Conservation (phyloP, 2,797 vertebrate genomes). For the Alectoris magna region DNA sequence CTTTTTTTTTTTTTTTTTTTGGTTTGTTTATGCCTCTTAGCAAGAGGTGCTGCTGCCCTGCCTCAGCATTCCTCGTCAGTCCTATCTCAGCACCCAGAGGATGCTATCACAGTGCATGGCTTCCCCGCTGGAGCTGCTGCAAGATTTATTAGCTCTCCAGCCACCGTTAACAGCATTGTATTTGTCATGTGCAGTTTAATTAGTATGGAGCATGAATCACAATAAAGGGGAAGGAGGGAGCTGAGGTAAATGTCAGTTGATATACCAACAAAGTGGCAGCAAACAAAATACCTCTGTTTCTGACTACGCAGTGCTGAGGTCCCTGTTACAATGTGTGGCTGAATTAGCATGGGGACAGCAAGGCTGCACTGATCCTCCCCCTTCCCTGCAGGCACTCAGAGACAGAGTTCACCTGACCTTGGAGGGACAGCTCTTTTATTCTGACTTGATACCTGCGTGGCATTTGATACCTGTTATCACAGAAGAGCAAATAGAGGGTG, state of each 20-base stretch:
- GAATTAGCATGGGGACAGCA: not conserved
- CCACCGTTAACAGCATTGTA: not conserved
- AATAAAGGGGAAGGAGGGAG: not conserved
- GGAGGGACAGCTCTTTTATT: not conserved
- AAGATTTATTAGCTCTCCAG: constrained; percentile 20
- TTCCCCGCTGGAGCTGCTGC: not conserved
- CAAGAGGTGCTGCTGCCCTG: not conserved
- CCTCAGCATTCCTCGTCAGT: not conserved
- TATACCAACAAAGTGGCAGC: not conserved
- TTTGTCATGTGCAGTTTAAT: constrained; percentile 44
- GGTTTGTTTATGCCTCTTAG: not conserved
- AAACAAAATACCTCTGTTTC: not conserved
- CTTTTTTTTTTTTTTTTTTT: no score
- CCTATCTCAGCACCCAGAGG: not conserved
- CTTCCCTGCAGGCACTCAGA: not conserved
- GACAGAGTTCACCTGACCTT: not conserved
- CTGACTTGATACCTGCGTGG: not conserved
- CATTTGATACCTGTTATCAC: not conserved
- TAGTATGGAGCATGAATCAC: constrained; percentile 19
- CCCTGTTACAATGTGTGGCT: not conserved
- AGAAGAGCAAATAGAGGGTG: constrained; percentile 24
- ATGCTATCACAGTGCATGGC: accelerated
- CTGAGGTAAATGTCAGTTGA: not conserved
- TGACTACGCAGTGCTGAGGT: not conserved
- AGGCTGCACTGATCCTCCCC: not conserved